Evolutionary conservation across 2,113 vertebrate genomes (phyloP), one percentile per base, ranked within the genome.

Genomic region (Brachionichthys hirsutus): DNA sequence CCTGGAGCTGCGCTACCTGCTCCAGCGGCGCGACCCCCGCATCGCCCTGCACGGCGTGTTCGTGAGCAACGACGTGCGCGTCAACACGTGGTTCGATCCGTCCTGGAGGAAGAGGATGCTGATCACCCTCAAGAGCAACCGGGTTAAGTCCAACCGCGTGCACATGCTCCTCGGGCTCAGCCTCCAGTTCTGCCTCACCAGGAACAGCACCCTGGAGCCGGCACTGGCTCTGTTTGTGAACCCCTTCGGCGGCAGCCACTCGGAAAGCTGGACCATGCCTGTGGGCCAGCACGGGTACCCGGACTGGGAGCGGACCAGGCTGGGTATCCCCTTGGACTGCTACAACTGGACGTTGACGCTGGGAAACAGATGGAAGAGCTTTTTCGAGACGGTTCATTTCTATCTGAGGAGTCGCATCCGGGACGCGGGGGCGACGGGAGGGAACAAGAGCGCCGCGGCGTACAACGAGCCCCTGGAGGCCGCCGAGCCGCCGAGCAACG

Each of bases 371-470:
- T 97, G 95, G 95, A 98, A 97, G 87, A 98, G 94, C 81, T 98
- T 98, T 91, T 99, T 99, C 61, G 97, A 99, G 84, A 99, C 97
- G 0, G 94, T 98, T 60, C 97, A 99, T 1, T 96, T 99, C 85
- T 99, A 98, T 89, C 74, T 99, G 78, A 87, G 97, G 88, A 96
- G 95, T 87, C 94, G 93, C 36, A 92, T 94, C 83, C 93, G 92
- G 70, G 90, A 94, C 40, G 85, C 92, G 1, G 47, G 61, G 15
- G 44, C 1, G 48, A 38, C 58, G 1, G 71, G 51, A 20, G 78
- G 69, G 9, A 75, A 43, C 68, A 81, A 83, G 79, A 98, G 94
- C 0, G 86, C 89, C 59, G 94, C 93, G 0, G 80, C 92, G 83
- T 94, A 93, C 76, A 88, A 93, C 0, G 95, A 99, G 56, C 93